Percentiles rank a stretch among this genome's conserved stretches.
phyloP scores from a whole-genome alignment of 2,888 invertebrate genomes.

The Chromoteleia sp. region DNA sequence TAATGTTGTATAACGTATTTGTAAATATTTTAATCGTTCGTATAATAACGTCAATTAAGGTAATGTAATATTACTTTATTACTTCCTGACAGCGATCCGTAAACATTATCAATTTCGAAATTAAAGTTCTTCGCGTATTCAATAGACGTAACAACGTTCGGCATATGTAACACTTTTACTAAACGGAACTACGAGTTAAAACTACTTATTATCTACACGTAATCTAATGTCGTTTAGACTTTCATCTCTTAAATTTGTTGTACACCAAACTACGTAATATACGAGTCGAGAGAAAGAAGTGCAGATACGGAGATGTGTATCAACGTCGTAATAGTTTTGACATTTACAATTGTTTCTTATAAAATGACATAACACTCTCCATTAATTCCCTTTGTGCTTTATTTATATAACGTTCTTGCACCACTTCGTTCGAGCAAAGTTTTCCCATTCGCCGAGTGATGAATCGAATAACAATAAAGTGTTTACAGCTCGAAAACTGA shows the following conservation, averaged over 20 bases:
- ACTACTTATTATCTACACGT: not conserved
- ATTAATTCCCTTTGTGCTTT: constrained; percentile 2
- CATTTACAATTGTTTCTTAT: constrained; percentile 13
- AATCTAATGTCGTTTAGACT: not conserved
- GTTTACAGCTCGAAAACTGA: constrained; percentile 3
- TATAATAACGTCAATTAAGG: not conserved
- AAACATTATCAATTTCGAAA: not conserved
- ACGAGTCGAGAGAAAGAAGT: not conserved
- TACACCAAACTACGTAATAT: not conserved
- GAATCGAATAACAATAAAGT: constrained; percentile 33
- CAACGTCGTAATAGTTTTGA: constrained; percentile 17
- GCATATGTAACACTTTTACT: constrained; percentile 3
- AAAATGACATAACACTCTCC: constrained; percentile 13
- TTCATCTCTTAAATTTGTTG: not conserved
- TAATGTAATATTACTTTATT: not conserved
- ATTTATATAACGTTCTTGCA: constrained; percentile 33
- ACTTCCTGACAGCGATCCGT: not conserved
- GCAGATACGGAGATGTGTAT: not conserved
- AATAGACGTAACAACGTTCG: not conserved
- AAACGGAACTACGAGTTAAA: not conserved
- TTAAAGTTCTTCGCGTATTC: not conserved
- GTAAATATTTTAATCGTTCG: no score
- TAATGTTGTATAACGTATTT: no score
- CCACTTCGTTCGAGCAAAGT: constrained; percentile 1
- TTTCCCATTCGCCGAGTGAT: constrained; percentile 4